A percentile compares a stretch with the other conserved stretches of the same genome.
Conservation (phyloP, 2,888 invertebrate species). For the Lepidocyrtinus sp. region DNA sequence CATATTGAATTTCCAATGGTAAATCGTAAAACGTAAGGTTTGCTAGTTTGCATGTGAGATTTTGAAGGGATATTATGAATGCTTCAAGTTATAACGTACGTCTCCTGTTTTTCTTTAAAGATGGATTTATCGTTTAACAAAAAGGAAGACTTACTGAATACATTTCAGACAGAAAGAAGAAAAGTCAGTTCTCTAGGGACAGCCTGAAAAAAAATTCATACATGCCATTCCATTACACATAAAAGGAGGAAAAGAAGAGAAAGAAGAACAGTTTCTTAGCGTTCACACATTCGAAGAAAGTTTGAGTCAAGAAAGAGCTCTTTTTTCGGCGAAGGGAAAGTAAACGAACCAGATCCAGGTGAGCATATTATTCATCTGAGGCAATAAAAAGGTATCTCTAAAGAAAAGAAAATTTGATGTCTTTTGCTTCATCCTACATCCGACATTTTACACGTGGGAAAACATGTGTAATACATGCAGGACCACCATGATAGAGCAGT, state of each 20-base stretch:
- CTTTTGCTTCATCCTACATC: constrained; percentile 14
- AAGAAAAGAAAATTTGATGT: neutral
- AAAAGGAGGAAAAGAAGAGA: neutral
- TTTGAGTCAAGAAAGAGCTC: neutral
- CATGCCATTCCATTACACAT: constrained; percentile 41
- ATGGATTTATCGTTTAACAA: neutral
- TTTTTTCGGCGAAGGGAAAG: neutral
- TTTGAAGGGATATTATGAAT: too few species aligned
- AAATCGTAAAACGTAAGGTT: too few species aligned
- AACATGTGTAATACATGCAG: constrained; percentile 18
- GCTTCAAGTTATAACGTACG: too few species aligned
- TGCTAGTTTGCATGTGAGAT: too few species aligned
- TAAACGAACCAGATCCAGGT: neutral
- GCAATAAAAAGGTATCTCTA: neutral
- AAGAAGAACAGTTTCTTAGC: neutral
- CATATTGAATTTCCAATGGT: too few species aligned
- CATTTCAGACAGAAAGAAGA: constrained; percentile 24
- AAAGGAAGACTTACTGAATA: constrained; percentile 18
- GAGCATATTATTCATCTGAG: neutral
- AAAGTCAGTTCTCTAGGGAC: constrained; percentile 37
- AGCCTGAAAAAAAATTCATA: constrained; percentile 37
- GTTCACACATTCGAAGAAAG: neutral
- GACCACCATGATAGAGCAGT: constrained; percentile 38
- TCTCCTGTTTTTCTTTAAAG: too few species aligned
- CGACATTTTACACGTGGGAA: constrained; percentile 48